These are phyloP conservation scores for Poeciliopsis prolifica DNA, from an alignment of 2,113 vertebrate genomes.

Conservation along the genomic window DNA sequence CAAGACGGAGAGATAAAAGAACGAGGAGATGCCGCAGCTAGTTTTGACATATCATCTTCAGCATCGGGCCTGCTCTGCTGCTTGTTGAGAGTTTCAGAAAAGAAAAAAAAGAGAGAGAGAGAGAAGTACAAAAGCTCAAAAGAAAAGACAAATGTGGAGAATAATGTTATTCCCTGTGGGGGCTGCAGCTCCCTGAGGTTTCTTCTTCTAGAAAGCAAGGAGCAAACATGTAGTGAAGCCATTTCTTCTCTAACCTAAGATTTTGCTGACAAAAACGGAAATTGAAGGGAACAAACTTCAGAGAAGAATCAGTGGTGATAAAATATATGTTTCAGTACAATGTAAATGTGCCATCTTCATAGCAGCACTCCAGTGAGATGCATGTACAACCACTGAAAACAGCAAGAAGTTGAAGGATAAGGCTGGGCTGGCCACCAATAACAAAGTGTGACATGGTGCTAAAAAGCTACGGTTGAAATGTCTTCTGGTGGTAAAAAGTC, in stretches of 20 bases:
- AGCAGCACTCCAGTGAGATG: not conserved
- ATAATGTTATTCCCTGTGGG: conserved; percentile 27
- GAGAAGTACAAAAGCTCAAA: conserved; percentile 2
- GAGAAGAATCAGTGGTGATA: not conserved
- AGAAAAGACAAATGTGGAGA: conserved; percentile 18
- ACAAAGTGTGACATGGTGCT: not conserved
- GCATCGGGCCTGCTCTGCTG: not conserved
- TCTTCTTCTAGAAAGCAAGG: conserved; percentile 11
- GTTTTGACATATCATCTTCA: conserved; percentile 11
- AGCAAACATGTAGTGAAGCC: conserved; percentile 14
- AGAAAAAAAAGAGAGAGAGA: not conserved
- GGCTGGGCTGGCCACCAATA: not conserved
- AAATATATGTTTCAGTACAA: not conserved
- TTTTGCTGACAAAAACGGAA: not conserved
- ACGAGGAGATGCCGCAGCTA: not conserved
- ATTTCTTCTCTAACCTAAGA: conserved; percentile 31
- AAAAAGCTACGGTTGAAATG: not conserved
- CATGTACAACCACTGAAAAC: not conserved
- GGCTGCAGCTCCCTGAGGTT: conserved; percentile 1
- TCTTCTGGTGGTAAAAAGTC: no score
- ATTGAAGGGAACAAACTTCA: not conserved
- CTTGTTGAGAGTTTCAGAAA: not conserved
- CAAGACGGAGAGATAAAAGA: not conserved
- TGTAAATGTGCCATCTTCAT: not conserved
- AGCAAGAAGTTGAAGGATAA: not conserved